A percentile compares a stretch with the other conserved stretches of the same genome.
Evolutionary conservation across 2,113 vertebrate genomes (phyloP).

Genomic region (Mugil cephalus): DNA sequence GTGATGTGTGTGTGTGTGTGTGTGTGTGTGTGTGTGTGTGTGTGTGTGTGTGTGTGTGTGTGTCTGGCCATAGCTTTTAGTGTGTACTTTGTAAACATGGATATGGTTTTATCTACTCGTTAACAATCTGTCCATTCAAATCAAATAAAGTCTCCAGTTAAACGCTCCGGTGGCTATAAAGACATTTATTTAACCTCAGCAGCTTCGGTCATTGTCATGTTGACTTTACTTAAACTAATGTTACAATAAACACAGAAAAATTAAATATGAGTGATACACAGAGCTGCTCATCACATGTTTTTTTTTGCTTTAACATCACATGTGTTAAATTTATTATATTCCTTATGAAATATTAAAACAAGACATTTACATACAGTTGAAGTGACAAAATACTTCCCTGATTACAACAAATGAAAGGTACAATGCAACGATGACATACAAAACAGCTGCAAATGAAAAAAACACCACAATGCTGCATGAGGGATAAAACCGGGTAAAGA

Average conservation of each 20-base stretch:
- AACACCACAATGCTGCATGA: too few relatives aligned
- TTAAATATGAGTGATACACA: background rate
- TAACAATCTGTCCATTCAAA: background rate
- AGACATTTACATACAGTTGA: too few relatives aligned
- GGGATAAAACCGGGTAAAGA: too few relatives aligned
- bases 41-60: too few relatives aligned
- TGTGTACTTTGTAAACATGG: background rate
- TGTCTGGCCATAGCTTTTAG: background rate
- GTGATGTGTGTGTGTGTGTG: slow-evolving; percentile 1
- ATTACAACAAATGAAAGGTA: too few relatives aligned
- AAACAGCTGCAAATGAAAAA: too few relatives aligned
- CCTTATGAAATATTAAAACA: too few relatives aligned
- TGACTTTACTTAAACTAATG: background rate
- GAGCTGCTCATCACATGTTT: too few relatives aligned
- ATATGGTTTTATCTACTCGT: slow-evolving; percentile 18
- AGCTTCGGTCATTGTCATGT: background rate
- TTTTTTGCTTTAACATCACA: too few relatives aligned
- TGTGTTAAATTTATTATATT: too few relatives aligned
- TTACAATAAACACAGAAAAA: background rate
- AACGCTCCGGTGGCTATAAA: background rate
- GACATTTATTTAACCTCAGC: background rate
- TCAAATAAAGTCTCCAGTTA: slow-evolving; percentile 29
- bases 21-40: slow-evolving; percentile 22
- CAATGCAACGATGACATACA: too few relatives aligned
- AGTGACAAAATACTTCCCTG: too few relatives aligned